phyloP scores from a whole-genome alignment of 2,888 invertebrate genomes.

The Lasioglossum lativentre region DNA sequence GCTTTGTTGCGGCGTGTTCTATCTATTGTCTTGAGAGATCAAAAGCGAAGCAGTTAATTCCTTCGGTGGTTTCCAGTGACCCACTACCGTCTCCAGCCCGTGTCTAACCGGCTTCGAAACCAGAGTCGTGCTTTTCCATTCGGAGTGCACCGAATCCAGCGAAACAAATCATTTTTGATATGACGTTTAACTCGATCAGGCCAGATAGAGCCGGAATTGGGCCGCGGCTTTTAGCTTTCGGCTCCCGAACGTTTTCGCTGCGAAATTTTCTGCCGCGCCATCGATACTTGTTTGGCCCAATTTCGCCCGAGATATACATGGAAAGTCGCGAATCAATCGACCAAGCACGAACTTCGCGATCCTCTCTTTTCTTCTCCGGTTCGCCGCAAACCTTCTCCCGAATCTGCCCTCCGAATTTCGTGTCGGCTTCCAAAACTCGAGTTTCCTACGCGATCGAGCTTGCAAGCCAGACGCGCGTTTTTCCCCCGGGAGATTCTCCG shows the following conservation, averaged over 20 bases:
- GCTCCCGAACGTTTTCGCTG: not conserved
- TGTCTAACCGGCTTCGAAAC: not conserved
- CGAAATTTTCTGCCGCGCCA: slow-evolving; percentile 26
- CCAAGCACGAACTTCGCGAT: slow-evolving; percentile 29
- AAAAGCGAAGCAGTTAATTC: not conserved
- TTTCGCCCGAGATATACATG: slow-evolving; percentile 10
- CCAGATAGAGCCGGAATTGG: slow-evolving; percentile 35
- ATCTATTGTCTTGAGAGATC: not conserved
- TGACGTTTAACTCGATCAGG: slow-evolving; percentile 42
- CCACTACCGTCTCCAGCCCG: not conserved
- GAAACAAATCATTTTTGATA: slow-evolving; percentile 48
- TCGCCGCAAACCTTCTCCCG: slow-evolving; percentile 6
- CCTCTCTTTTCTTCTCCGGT: too few species aligned
- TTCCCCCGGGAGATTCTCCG: not conserved
- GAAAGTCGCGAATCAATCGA: not conserved
- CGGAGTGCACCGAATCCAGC: not conserved
- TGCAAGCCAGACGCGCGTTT: not conserved
- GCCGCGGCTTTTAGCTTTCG: slow-evolving; percentile 18
- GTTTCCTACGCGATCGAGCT: not conserved
- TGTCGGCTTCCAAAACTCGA: not conserved
- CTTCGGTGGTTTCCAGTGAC: not conserved
- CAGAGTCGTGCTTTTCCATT: not conserved
- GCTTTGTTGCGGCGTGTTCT: not conserved
- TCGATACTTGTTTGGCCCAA: slow-evolving; percentile 45
- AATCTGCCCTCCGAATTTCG: not conserved